A percentile compares a stretch with the other conserved stretches of the same genome.
These are phyloP conservation scores for Ricordea florida DNA, from an alignment of 92 coral and sea anemone species.

Conservation along the genomic window DNA sequence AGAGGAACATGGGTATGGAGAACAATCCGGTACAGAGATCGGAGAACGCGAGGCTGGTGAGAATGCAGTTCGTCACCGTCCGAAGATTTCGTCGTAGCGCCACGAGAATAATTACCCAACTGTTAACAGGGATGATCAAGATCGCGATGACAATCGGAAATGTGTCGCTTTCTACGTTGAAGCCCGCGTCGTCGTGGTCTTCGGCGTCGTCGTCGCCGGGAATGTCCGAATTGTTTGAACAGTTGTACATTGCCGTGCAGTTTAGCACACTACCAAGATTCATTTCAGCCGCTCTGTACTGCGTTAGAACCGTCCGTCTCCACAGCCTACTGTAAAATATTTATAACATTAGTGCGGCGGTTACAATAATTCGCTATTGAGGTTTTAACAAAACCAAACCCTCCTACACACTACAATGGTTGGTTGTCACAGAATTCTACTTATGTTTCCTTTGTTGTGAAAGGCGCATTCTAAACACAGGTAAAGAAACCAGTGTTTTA, in stretches of 20 bases:
- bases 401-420: too few relatives aligned
- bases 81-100: constrained; percentile 40
- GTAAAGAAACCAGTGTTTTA: background rate
- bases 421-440: too few relatives aligned
- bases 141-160: constrained; percentile 61
- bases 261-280: too few relatives aligned
- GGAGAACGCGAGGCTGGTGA: constrained; percentile 75
- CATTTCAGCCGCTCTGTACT: too few relatives aligned
- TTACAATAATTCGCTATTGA: too few relatives aligned
- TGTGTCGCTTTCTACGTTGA: constrained; percentile 19
- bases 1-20: constrained; percentile 54
- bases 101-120: constrained; percentile 58
- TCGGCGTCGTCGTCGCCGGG: background rate
- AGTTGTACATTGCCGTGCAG: constrained; percentile 6
- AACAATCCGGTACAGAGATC: constrained; percentile 71
- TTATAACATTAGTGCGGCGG: too few relatives aligned
- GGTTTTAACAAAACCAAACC: too few relatives aligned
- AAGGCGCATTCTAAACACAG: too few relatives aligned
- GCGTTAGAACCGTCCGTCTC: too few relatives aligned
- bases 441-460: too few relatives aligned
- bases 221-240: background rate
- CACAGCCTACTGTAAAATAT: too few relatives aligned
- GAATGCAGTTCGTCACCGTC: constrained; percentile 65
- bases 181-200: constrained; percentile 21
- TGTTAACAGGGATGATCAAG: constrained; percentile 54